Evolutionary conservation across 2,113 vertebrate genomes (phyloP), one percentile per base, ranked within the genome.

Genomic region (Oreochromis spilurus): DNA sequence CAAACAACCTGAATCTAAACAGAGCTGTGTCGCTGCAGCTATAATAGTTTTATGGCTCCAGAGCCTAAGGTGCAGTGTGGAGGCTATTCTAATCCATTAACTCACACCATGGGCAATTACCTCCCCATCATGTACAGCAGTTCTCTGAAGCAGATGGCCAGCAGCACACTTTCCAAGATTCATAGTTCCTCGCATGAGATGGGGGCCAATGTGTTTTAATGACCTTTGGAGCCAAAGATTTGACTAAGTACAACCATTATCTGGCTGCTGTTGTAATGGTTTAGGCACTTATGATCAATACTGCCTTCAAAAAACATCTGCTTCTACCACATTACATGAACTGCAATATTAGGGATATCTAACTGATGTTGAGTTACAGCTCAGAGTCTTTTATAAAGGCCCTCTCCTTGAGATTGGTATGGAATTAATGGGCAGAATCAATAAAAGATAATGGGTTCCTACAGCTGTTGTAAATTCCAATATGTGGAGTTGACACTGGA

Each of bases 91-190:
- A 60, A 89, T 88, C 84, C 91, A 90, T 91, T 91, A 89, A 45
- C 89, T 36, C 81, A 86, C 93, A 91, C 83, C 87, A 84, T 17
- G 88, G 84, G 67, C 88, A 90, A 92, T 93, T 91, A 91, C 87
- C 88, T 67, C 57, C 83, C 58, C 89, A 91, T 91, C 87, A 75
- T 81, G 79, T 77, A 75, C 86, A 67, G 70, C 57, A 43, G 24
- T 34, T 50, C 72, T 52, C 45, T 34, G 72, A 52, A 34, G 72
- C 34, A 38, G 77, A 72, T 29, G 58, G 62, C 31, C 14, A 6
- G 38, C 29, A 52, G 81, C 88, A 83, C 79, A 88, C 7, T 75
- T 84, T 67, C 75, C 12, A 21, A 81, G 38, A 85, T 80, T 83
- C 85, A 67, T 79, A 24, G 31, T 3, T 79, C 17, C 57, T 60